Percentiles rank a stretch among this genome's conserved stretches.
phyloP scores from a whole-genome alignment of 2,888 invertebrate species.

The Abrostola triplasia region DNA sequence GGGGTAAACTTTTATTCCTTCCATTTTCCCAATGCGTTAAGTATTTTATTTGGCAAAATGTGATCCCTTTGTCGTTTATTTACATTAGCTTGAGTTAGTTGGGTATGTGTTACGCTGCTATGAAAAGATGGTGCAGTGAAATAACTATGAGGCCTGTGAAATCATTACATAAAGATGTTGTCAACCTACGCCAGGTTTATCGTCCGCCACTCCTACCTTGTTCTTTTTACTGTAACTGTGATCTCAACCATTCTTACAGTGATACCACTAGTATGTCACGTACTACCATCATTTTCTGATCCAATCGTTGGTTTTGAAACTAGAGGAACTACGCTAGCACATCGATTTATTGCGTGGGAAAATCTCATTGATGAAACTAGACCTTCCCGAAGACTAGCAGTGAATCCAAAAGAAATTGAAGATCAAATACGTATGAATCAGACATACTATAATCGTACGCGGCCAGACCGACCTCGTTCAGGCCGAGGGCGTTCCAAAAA shows the following conservation, averaged over 20 bases:
- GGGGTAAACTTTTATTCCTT: conserved; percentile 50
- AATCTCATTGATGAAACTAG: conserved; percentile 93
- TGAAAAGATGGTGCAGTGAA: conserved; percentile 71
- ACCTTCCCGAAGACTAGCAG: conserved; percentile 90
- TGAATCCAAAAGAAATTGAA: conserved; percentile 91
- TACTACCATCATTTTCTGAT: conserved; percentile 94
- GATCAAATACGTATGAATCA: conserved; percentile 85
- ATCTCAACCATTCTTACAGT: conserved; percentile 80
- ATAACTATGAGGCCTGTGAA: conserved; percentile 77
- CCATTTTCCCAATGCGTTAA: conserved; percentile 53
- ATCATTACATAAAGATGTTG: conserved; percentile 76
- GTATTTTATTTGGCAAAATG: conserved; percentile 64
- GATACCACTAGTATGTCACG: conserved; percentile 78
- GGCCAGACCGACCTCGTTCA: conserved; percentile 71
- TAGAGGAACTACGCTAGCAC: conserved; percentile 94
- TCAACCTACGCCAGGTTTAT: conserved; percentile 84
- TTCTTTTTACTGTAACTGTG: conserved; percentile 77
- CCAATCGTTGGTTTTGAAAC: conserved; percentile 97
- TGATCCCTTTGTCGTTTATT: conserved; percentile 52
- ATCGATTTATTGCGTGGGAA: conserved; percentile 94
- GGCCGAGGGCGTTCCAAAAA: conserved; percentile 76
- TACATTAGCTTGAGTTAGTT: conserved; percentile 48
- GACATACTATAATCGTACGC: conserved; percentile 75
- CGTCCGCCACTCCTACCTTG: conserved; percentile 83
- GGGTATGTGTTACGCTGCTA: conserved; percentile 63